Conservation (phyloP, 2,113 vertebrate genomes). For the Silurus asotus region DNA sequence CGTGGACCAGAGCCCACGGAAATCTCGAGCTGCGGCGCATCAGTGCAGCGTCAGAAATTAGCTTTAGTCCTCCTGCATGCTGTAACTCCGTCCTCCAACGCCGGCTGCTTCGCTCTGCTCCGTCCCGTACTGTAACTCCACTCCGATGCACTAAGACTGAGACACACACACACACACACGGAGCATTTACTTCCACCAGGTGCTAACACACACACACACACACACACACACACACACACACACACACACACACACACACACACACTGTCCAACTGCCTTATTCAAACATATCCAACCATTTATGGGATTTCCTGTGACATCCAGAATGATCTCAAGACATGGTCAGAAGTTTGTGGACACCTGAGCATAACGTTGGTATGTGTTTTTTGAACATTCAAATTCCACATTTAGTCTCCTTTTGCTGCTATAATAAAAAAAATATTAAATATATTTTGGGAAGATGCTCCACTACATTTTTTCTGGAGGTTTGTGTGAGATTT, state of each 20-base stretch:
- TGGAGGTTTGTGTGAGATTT: too few species aligned
- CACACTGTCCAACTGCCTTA: slow-evolving; percentile 12
- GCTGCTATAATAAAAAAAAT: too few species aligned
- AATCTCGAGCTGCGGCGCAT: slow-evolving; percentile 48
- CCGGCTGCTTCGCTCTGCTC: too few species aligned
- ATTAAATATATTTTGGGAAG: too few species aligned
- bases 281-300: not conserved
- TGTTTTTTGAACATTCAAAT: too few species aligned
- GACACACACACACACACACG: slow-evolving; percentile 1
- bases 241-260: slow-evolving; percentile 11
- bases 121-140: slow-evolving; percentile 6
- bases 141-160: slow-evolving; percentile 17
- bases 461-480: too few species aligned
- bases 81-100: slow-evolving; percentile 5
- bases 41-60: not conserved
- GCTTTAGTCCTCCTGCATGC: slow-evolving; percentile 32
- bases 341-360: too few species aligned
- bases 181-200: slow-evolving; percentile 22
- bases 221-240: slow-evolving; percentile 29
- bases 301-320: not conserved
- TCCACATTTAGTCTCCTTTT: too few species aligned
- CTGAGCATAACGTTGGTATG: too few species aligned
- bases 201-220: slow-evolving; percentile 12
- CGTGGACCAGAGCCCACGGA: slow-evolving; percentile 74
- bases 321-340: not conserved